Evolutionary conservation across 2,888 invertebrate genomes (phyloP).

Genomic region (Miltochrista miniata): DNA sequence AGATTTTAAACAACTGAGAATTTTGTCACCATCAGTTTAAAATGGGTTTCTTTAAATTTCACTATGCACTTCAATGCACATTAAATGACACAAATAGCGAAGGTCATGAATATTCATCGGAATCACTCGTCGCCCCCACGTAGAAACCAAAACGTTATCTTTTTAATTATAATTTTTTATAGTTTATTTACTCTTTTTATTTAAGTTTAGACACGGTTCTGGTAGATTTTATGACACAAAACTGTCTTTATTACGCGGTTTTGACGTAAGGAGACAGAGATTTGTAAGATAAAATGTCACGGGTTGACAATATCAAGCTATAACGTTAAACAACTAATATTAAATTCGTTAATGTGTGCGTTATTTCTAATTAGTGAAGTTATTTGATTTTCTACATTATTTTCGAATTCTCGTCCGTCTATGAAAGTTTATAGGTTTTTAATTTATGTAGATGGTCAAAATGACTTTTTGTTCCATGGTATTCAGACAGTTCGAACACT

Average conservation of each 20-base stretch:
- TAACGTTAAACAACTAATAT: slow-evolving; percentile 21
- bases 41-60: neutral
- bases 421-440: slow-evolving; percentile 11
- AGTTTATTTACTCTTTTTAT: slow-evolving; percentile 31
- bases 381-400: slow-evolving; percentile 13
- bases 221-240: slow-evolving; percentile 21
- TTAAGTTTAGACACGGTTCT: slow-evolving; percentile 22
- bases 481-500: slow-evolving; percentile 9
- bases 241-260: slow-evolving; percentile 26
- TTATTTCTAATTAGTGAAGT: slow-evolving; percentile 26
- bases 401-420: slow-evolving; percentile 11
- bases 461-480: slow-evolving; percentile 4
- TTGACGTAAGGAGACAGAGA: slow-evolving; percentile 31
- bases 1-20: no score
- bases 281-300: slow-evolving; percentile 23
- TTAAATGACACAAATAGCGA: slow-evolving; percentile 12
- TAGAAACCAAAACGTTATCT: slow-evolving; percentile 28
- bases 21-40: no score
- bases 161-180: slow-evolving; percentile 31
- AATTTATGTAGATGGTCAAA: slow-evolving; percentile 5
- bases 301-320: slow-evolving; percentile 22
- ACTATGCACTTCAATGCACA: slow-evolving; percentile 7
- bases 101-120: slow-evolving; percentile 35
- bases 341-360: slow-evolving; percentile 11
- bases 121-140: slow-evolving; percentile 16